A percentile compares a stretch with the other conserved stretches of the same genome.
These are phyloP conservation scores for Dallia pectoralis DNA, from an alignment of 2,797 vertebrate genomes.

Conservation along the genomic window DNA sequence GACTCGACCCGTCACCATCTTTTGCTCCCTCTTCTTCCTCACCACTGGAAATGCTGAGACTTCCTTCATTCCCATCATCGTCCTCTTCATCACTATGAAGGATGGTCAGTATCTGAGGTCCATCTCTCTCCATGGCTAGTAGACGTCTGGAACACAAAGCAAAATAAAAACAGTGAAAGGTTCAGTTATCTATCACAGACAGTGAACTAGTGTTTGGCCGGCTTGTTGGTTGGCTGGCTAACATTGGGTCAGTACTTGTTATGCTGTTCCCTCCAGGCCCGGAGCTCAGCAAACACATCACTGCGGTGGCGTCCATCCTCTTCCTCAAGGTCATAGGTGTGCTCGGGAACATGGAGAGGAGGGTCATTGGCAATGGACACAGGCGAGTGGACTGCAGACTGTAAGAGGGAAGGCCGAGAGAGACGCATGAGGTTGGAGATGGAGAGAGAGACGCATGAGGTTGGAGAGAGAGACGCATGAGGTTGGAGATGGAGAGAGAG, in stretches of 20 bases:
- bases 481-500: slow-evolving; percentile 6
- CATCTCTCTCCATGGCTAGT: slow-evolving; percentile 64
- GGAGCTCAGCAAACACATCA: slow-evolving; percentile 69
- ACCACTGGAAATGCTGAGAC: slow-evolving; percentile 40
- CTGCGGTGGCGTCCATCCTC: slow-evolving; percentile 40
- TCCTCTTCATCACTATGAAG: slow-evolving; percentile 62
- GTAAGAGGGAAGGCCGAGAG: background rate
- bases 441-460: background rate
- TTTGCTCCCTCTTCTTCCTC: slow-evolving; percentile 46
- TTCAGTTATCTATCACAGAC: background rate
- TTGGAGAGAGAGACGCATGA: background rate
- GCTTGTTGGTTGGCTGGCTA: background rate
- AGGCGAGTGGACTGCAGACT: slow-evolving; percentile 60
- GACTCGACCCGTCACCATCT: slow-evolving; percentile 3
- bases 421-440: background rate
- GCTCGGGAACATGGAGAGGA: slow-evolving; percentile 66
- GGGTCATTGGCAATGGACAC: slow-evolving; percentile 39
- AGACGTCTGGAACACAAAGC: slow-evolving; percentile 67
- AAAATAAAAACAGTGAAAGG: background rate
- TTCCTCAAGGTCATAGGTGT: slow-evolving; percentile 65
- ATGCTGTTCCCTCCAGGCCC: slow-evolving; percentile 70
- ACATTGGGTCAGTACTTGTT: slow-evolving; percentile 56
- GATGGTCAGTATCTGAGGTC: slow-evolving; percentile 66
- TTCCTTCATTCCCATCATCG: slow-evolving; percentile 33
- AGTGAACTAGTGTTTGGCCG: background rate